phyloP scores from a whole-genome alignment of 2,797 vertebrate species.

The Glossophaga mutica region DNA sequence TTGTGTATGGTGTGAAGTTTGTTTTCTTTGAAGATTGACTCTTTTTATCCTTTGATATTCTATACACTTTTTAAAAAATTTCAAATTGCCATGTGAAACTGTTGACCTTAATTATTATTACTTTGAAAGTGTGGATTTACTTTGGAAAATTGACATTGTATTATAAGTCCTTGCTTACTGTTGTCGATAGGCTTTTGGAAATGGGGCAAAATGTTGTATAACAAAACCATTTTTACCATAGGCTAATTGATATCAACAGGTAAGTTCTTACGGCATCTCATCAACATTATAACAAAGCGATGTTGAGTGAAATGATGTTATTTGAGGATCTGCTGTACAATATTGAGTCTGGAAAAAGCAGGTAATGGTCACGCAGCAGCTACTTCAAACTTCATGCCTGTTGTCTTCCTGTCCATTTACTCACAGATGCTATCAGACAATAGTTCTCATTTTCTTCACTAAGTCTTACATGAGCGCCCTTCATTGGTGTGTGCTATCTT shows the following conservation, averaged over 20 bases:
- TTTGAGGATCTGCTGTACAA: neutral
- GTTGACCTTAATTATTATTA: neutral
- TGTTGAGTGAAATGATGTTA: neutral
- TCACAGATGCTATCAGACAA: neutral
- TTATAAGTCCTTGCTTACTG: neutral
- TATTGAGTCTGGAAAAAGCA: neutral
- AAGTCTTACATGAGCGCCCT: neutral
- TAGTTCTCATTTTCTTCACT: neutral
- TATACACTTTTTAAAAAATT: neutral
- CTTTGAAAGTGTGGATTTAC: slow-evolving; percentile 11
- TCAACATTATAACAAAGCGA: neutral
- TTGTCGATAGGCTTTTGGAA: neutral
- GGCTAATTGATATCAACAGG: neutral
- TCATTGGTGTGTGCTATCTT: neutral
- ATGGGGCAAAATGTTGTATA: neutral
- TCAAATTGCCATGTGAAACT: neutral
- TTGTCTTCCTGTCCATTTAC: neutral
- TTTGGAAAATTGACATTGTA: neutral
- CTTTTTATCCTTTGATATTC: neutral
- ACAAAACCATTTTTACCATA: neutral
- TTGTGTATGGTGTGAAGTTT: neutral
- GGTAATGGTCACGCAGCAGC: neutral
- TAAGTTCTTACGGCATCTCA: neutral
- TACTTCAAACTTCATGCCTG: neutral
- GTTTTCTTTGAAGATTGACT: neutral